A percentile compares a stretch with the other conserved stretches of the same genome.
These are phyloP conservation scores for Oppia nitens DNA, from an alignment of 1,140 invertebrate species.

Conservation along the genomic window DNA sequence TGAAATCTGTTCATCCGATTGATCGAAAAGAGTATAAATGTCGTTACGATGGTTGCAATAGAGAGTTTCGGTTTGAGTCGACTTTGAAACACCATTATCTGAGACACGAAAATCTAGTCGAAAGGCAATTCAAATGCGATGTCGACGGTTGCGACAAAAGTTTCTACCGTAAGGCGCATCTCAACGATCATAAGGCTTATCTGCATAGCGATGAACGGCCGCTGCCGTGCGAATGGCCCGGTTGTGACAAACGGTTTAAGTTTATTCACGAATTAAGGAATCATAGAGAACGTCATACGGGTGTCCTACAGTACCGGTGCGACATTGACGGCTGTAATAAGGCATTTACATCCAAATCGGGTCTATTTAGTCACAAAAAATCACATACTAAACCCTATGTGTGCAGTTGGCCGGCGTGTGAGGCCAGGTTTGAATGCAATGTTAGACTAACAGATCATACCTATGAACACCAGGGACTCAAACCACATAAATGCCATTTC, in stretches of 20 bases:
- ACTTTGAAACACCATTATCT: not conserved
- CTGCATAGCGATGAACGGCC: conserved; percentile 32
- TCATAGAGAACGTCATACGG: conserved; percentile 14
- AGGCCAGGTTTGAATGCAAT: not conserved
- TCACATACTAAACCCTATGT: not conserved
- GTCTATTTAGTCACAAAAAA: not conserved
- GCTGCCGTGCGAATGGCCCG: conserved; percentile 27
- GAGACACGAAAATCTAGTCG: not conserved
- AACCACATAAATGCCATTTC: too few relatives aligned
- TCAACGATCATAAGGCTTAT: conserved; percentile 5
- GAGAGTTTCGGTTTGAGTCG: too few relatives aligned
- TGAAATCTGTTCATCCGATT: too few relatives aligned
- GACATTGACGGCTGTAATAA: not conserved
- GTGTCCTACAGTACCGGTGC: conserved; percentile 17
- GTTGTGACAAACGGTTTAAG: conserved; percentile 9
- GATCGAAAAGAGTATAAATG: not conserved
- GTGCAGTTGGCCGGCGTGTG: not conserved
- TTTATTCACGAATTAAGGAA: not conserved
- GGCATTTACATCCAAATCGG: not conserved
- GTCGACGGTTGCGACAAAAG: conserved; percentile 1
- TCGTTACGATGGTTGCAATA: not conserved
- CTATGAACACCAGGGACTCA: not conserved
- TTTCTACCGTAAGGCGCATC: not conserved
- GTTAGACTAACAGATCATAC: not conserved
- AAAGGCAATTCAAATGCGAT: conserved; percentile 8